Evolutionary conservation across 2,797 vertebrate genomes (phyloP), one percentile per base, ranked within the genome.

Genomic region (Pipistrellus pygmaeus): DNA sequence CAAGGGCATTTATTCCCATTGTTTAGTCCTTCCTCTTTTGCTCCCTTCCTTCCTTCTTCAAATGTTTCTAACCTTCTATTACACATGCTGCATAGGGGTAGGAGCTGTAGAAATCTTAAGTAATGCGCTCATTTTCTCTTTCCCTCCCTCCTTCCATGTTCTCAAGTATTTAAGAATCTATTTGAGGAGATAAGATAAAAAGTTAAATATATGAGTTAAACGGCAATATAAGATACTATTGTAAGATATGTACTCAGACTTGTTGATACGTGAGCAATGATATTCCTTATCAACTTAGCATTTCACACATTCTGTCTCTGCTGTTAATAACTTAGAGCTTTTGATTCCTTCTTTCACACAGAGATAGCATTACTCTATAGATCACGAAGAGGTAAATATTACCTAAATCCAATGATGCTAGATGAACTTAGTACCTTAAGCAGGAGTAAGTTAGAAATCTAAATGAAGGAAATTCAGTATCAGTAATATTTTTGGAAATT

Each of bases 291-390:
- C 32, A 21, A 64, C 21, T 60, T 38, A 75, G 68, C 35, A 48
- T 38, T 66, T 78, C 71, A 12, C 57, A 51, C 5, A 57, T 53
- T 62, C 6, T 64, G 1, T 46, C 21, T 91, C 11, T 66, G 3
- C 75, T 71, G 77, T 71, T 60, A 88, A 55, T 85, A 76, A 94
- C 75, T 85, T 68, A 88, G 85, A 46, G 48, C 20, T 77, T 93
- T 77, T 71, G 21, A 66, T n/a, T 30, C 86, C 44, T 90, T 88
- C 41, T 72, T 88, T 57, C 57, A 60, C 35, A 23, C 0, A 6
- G 30, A 76, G 46, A 87, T 81, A 93, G 25, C 62, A 81, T 85
- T 85, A 83, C 17, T 85, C 64, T 76, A 23, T 15, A 72, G 27
- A 73, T 82, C 18, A 73, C 30, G 35, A 84, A 81, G 68, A 90